Evolutionary conservation across 2,113 vertebrate genomes (phyloP).

Genomic region (Laterallus jamaicensis): DNA sequence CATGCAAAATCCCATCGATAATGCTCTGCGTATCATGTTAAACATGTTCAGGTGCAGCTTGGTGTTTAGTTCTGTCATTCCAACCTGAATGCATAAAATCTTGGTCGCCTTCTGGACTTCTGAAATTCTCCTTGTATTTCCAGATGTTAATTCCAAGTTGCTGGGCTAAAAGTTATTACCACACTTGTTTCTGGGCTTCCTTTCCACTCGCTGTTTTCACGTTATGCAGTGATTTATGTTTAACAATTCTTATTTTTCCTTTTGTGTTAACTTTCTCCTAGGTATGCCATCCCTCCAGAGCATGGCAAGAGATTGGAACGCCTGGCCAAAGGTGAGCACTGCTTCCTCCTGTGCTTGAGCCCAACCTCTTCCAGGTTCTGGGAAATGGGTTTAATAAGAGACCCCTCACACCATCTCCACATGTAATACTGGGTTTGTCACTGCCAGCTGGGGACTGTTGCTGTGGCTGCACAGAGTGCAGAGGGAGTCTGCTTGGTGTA

Average conservation of each 20-base stretch:
- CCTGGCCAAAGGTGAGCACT: constrained; percentile 88
- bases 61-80: background rate
- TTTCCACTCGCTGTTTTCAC: background rate
- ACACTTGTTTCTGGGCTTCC: accelerated
- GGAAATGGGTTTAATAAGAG: background rate
- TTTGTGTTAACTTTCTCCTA: constrained; percentile 46
- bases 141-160: background rate
- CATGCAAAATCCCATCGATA: background rate
- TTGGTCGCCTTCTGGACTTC: background rate
- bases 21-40: background rate
- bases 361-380: background rate
- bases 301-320: constrained; percentile 96
- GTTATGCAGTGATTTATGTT: accelerated
- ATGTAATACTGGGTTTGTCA: background rate
- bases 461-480: background rate
- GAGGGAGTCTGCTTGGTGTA: background rate
- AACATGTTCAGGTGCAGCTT: background rate
- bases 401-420: accelerated
- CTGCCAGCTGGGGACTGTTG: background rate
- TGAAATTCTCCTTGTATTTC: accelerated
- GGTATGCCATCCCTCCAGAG: constrained; percentile 94
- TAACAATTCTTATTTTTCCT: background rate
- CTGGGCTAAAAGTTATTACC: background rate
- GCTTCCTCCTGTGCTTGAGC: background rate
- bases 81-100: accelerated